A percentile compares a stretch with the other conserved stretches of the same genome.
These are phyloP conservation scores for Oscheius onirici DNA, from an alignment of 2,888 invertebrate genomes.

Conservation along the genomic window DNA sequence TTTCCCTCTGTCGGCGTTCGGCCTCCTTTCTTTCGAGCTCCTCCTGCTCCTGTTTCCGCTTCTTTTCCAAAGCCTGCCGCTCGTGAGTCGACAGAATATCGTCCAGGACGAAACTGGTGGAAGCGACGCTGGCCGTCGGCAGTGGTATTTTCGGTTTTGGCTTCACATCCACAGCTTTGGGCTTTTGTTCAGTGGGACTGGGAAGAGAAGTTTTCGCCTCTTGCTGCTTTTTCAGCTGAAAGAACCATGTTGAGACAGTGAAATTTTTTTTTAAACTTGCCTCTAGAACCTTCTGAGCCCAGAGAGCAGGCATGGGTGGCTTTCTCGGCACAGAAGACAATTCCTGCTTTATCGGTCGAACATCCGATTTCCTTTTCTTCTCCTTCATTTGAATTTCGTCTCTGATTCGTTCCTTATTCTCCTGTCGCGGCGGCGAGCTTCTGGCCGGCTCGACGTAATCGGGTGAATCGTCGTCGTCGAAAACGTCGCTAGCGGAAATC, in stretches of 20 bases:
- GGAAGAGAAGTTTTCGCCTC: background rate
- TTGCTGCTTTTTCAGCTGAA: conserved; percentile 17
- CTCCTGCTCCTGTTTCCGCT: conserved; percentile 19
- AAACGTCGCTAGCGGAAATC: background rate
- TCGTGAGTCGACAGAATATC: conserved; percentile 16
- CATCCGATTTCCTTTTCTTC: background rate
- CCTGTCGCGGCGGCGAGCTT: background rate
- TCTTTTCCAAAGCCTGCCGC: background rate
- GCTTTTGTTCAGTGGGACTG: background rate
- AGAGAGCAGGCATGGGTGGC: background rate
- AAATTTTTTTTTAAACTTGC: background rate
- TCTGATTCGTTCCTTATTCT: background rate
- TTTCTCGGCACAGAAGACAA: background rate
- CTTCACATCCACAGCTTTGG: background rate
- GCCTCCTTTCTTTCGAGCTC: background rate
- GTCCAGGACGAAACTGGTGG: background rate
- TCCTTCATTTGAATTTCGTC: background rate
- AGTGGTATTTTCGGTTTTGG: background rate
- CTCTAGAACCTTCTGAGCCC: conserved; percentile 5
- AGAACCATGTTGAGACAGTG: background rate
- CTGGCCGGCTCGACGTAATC: background rate
- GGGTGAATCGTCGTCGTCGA: conserved; percentile 9
- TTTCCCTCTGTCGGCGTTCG: background rate
- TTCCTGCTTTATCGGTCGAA: background rate
- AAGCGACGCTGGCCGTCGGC: background rate